Conservation (phyloP, 1,140 invertebrate genomes). For the Drosophila ficusphila region DNA sequence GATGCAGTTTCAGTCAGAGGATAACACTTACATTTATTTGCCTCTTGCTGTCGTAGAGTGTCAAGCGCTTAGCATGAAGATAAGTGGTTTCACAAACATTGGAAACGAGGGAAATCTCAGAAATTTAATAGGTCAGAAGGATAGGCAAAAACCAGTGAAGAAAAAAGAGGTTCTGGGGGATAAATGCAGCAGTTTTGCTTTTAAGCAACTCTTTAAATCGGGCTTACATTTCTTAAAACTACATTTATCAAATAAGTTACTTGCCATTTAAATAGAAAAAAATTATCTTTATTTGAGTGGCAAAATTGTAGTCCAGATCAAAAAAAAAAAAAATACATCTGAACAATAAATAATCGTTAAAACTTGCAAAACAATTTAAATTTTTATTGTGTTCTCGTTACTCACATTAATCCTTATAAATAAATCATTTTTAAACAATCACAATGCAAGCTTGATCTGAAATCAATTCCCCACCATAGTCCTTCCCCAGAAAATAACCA, state of each 20-base stretch:
- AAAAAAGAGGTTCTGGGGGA: neutral
- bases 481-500: neutral
- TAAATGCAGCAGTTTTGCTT: neutral
- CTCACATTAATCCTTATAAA: neutral
- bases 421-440: conserved; percentile 1
- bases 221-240: too few species aligned
- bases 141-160: neutral
- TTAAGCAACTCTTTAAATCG: too few species aligned
- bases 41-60: conserved; percentile 19
- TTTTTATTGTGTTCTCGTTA: too few species aligned
- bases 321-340: neutral
- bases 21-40: conserved; percentile 54
- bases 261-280: too few species aligned
- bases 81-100: conserved; percentile 3
- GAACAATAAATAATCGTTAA: too few species aligned
- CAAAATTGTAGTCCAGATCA: too few species aligned
- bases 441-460: neutral
- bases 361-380: too few species aligned
- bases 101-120: conserved; percentile 2
- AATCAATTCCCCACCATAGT: conserved; percentile 12
- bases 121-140: neutral
- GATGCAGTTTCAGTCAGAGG: conserved; percentile 14
- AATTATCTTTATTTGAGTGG: too few species aligned
- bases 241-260: too few species aligned
- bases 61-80: conserved; percentile 12